These are phyloP conservation scores for Colius striatus DNA, from an alignment of 2,113 vertebrate genomes.

Conservation along the genomic window DNA sequence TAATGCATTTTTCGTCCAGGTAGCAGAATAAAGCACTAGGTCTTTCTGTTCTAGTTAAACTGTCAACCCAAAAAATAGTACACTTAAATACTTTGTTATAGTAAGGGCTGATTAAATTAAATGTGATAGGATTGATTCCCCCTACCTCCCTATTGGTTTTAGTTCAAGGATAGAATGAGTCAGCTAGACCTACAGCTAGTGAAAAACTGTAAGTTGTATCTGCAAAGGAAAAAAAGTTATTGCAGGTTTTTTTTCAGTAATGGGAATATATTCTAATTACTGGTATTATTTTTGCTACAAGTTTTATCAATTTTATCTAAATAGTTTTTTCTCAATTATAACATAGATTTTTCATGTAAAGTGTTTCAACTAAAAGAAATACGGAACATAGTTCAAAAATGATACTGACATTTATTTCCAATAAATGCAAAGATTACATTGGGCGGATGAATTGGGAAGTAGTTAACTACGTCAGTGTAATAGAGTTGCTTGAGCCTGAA, in stretches of 20 bases:
- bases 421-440: not conserved
- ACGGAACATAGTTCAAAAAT: not conserved
- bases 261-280: not conserved
- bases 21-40: not conserved
- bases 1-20: not conserved
- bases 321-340: not conserved
- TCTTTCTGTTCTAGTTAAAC: not conserved
- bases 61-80: not conserved
- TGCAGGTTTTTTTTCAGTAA: not conserved
- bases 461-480: not conserved
- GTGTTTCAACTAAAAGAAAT: not conserved
- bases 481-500: not conserved
- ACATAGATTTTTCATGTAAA: not conserved
- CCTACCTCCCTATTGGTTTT: not conserved
- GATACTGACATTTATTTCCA: not conserved
- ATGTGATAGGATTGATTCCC: not conserved
- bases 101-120: not conserved
- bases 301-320: not conserved
- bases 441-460: not conserved
- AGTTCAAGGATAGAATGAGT: not conserved
- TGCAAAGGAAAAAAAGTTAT: not conserved
- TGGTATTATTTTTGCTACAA: not conserved
- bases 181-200: not conserved
- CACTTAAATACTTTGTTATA: not conserved
- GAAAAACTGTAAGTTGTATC: not conserved